Evolutionary conservation across 1,140 invertebrate species (phyloP), one percentile per base, ranked within the genome.

Genomic region (Drosophila sucinea): DNA sequence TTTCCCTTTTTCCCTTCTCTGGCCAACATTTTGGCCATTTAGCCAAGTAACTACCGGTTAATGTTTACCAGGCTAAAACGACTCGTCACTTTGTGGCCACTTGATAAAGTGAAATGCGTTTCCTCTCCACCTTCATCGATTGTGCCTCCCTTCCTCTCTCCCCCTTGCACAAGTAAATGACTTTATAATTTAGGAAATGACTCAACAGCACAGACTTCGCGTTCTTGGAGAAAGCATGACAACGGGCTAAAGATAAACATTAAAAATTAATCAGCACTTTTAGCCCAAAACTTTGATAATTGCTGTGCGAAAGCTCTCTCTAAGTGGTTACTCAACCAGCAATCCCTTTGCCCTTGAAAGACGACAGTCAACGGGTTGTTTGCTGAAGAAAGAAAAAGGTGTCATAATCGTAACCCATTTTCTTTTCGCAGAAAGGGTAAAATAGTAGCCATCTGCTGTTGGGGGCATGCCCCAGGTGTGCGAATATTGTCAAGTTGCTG

Each of bases 241-340:
- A 63, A 77, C 73, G 44, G 44, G 3, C 23, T 51, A 77, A 76
- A 86, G 79, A 86, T 87, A 86, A 86, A 83, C 73, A 89, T 89
- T 89, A 89, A 89, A 89, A 89, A 89, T 89, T 89, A 89, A 89
- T 89, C 84, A 89, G 84, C 84, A 89, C 80, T 89, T 87, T 83
- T 83, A 72, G 60, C 70, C 70, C 69, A 56, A 89, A 87, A 89
- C 68, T 89, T 89, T 89, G 80, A 84, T 89, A 89, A 84, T 84
- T 87, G 80, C 77, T 56, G 68, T 41, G 38, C 60, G 68, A 56
- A 67, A 55, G 47, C 10, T 47, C 10, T 35, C 11, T 58, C 35
- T 54, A 33, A 33, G 32, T 54, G 62, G 55, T 47, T 56, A 55
- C 27, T 11, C 35, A 38, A 11, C 60, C 30, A 51, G 7, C 44